phyloP scores from a whole-genome alignment of 2,888 invertebrate species.

The Xiphydria camelus region DNA sequence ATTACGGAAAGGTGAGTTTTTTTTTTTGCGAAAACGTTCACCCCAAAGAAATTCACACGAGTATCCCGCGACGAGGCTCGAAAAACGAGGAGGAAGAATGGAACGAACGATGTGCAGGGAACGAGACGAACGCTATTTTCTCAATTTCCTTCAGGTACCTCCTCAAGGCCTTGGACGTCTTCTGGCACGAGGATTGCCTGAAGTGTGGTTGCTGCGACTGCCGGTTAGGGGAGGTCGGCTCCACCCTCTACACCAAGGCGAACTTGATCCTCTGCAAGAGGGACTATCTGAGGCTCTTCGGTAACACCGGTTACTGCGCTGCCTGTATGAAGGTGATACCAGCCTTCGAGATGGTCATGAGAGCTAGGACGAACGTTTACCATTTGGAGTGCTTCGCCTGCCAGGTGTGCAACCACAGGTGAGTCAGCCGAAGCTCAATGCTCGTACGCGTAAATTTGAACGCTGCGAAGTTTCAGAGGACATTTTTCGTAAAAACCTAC shows the following conservation, averaged over 20 bases:
- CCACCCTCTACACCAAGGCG: slow-evolving; percentile 92
- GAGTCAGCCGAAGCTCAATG: too few relatives aligned
- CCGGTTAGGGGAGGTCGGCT: slow-evolving; percentile 93
- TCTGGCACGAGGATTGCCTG: slow-evolving; percentile 98
- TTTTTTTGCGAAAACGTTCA: too few relatives aligned
- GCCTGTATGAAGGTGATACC: slow-evolving; percentile 98
- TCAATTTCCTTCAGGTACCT: slow-evolving; percentile 65
- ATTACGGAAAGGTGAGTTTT: slow-evolving; percentile 74
- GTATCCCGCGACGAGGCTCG: too few relatives aligned
- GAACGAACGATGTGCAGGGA: not conserved
- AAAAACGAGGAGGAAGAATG: not conserved
- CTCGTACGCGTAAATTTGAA: too few relatives aligned
- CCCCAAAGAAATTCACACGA: too few relatives aligned
- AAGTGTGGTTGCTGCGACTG: slow-evolving; percentile 98
- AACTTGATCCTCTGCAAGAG: slow-evolving; percentile 94
- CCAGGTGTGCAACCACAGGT: slow-evolving; percentile 98
- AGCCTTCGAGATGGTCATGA: slow-evolving; percentile 99
- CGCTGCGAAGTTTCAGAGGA: too few relatives aligned
- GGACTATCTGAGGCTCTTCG: slow-evolving; percentile 96
- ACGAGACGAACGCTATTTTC: too few relatives aligned
- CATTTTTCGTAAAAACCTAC: too few relatives aligned
- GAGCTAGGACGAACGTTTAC: slow-evolving; percentile 94
- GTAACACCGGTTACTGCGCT: slow-evolving; percentile 94
- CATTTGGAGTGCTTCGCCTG: slow-evolving; percentile 98
- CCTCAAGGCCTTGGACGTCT: slow-evolving; percentile 88